Evolutionary conservation across 2,797 vertebrate genomes (phyloP).

Genomic region (Siniperca scherzeri): DNA sequence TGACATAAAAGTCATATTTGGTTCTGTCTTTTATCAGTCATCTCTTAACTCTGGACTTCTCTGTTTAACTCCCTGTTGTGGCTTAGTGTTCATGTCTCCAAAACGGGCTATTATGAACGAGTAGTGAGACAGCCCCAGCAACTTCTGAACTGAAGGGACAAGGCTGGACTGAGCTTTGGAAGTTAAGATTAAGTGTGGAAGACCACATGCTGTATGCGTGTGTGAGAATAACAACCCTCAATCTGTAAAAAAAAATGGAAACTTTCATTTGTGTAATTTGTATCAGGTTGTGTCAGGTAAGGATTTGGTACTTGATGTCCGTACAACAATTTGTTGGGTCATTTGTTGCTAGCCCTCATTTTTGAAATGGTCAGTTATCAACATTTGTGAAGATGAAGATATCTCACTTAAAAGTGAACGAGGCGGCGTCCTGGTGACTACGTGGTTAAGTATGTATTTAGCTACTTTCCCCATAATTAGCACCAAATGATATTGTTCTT

Average conservation of each 20-base stretch:
- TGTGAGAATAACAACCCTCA: background rate
- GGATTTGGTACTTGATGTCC: background rate
- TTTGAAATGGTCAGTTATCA: background rate
- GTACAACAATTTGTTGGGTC: too few relatives aligned
- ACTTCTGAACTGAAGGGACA: background rate
- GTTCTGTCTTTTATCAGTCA: background rate
- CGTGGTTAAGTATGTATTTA: too few relatives aligned
- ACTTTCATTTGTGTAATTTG: background rate
- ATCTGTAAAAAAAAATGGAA: background rate
- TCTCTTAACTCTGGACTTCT: background rate
- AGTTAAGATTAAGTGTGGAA: background rate
- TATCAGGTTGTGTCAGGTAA: background rate
- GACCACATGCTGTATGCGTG: background rate
- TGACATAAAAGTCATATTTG: background rate
- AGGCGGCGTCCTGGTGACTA: too few relatives aligned
- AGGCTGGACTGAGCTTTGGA: background rate
- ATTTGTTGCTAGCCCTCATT: background rate
- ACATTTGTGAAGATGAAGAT: background rate
- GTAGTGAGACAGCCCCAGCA: background rate
- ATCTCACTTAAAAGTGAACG: background rate
- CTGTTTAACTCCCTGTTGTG: background rate
- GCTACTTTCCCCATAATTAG: too few relatives aligned
- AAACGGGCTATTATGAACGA: background rate
- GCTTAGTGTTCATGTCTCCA: background rate
- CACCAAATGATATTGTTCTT: background rate